Evolutionary conservation across 2,888 invertebrate genomes (phyloP), one percentile per base, ranked within the genome.

Genomic region (Sphaeridia pumilis): DNA sequence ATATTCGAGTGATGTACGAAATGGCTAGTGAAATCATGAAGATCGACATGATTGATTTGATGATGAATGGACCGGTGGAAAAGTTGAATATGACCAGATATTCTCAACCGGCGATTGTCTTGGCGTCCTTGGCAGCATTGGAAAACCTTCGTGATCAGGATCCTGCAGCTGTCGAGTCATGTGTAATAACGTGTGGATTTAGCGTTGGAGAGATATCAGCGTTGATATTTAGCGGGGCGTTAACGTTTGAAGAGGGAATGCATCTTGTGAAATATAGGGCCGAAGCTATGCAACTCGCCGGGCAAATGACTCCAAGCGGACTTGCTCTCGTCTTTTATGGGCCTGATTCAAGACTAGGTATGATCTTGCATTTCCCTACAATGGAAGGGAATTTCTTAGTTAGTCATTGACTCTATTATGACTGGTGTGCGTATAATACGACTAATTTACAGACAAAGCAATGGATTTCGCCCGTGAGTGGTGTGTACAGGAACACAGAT

Each of bases 161-260:
- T 45, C 88, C 89, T 1, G 74, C 77, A 66, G 84, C 81, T 4
- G 76, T 94, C 56, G 80, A 87, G 57, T 80, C 77, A 52, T 93
- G 87, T 72, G 80, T 84, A 34, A 85, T 80, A 1, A 80, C 82
- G 0, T 93, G 93, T 47, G 98, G 97, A 5, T 95, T 93, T 70
- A 94, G 94, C 72, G 79, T 97, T 46, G 97, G 97, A 14, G 98
- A 98, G 77, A 78, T 90, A 58, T 80, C 89, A 3, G 86, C 97
- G 3, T 75, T 97, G 21, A 86, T 88, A 10, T 88, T 86, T 72
- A 81, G 87, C 43, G 93, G 88, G 47, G 81, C 84, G 26, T 69
- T 98, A 52, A 74, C 78, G 17, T 87, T 90, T 70, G 89, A 89
- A 72, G 80, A 81, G 70, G 86, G 82, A 58, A 71, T 93, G 58